Base-by-base conservation (phyloP, 2,113 vertebrate species). In the Murina feae region DNA sequence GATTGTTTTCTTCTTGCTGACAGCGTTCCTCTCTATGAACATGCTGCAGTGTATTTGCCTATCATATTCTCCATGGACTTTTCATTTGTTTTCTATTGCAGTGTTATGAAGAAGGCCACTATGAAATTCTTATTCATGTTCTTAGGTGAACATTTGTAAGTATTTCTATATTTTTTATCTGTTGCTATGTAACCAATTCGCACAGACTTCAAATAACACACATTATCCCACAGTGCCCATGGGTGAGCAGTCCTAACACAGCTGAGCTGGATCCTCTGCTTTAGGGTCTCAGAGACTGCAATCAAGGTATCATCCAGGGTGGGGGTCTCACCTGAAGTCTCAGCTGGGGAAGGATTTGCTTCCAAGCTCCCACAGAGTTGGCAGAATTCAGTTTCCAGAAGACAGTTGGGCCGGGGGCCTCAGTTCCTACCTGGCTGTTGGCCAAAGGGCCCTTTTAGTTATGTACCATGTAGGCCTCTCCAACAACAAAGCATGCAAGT, bases 351-450 rank as follows among this genome's bases (percentile, higher is more conserved):
- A 81, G 12, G 32, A 44, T 78, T 25, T 78, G 9, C 37, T 81
- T 49, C 30, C n/a, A 78, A 58, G 18, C 28, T 72, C 60, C 47
- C n/a, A 9, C 1, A 11, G 55, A 30, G 12, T 88, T 69, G 39
- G 47, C 32, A 55, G 49, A 79, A 91, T 83, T 91, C 63, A 69
- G 17, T 74, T 92, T 94, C 60, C 68, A n/a, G 63, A 90, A 90
- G 60, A 72, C 13, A 20, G 2, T 17, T 76, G 49, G 21, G 84
- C 32, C 69, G 20, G 32, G 28, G 17, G 2, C 35, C n/a, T 82
- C 58, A 11, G 53, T 39, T 74, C 81, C 42, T 69, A 71, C 28
- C 39, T 86, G 72, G 55, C 81, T 93, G 10, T 74, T 91, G 42
- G 30, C 30, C 65, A 81, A 79, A 92, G 18, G 18, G n/a, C 32